Evolutionary conservation across 1,140 invertebrate species (phyloP).

Genomic region (Caenorhabditis brenneri): DNA sequence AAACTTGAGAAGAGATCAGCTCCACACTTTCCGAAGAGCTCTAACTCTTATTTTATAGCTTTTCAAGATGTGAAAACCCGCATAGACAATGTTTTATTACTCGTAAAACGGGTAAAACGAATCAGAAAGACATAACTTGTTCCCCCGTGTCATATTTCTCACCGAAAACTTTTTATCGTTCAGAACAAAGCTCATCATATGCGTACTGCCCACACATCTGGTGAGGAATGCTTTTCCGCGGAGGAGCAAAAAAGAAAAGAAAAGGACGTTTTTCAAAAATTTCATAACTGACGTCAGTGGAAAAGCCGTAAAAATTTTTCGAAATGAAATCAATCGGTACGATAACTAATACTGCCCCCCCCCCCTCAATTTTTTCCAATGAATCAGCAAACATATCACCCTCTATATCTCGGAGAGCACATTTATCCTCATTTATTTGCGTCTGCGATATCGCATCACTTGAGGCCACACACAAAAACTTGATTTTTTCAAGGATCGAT

Average conservation of each 20-base stretch:
- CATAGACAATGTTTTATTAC: no score
- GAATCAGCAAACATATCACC: conserved; percentile 36
- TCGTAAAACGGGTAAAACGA: background rate
- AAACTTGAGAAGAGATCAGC: no score
- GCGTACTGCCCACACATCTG: conserved; percentile 7
- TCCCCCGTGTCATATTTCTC: conserved; percentile 1
- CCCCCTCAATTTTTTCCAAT: background rate
- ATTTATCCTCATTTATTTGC: conserved; percentile 28
- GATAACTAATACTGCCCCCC: background rate
- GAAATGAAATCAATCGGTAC: conserved; percentile 30
- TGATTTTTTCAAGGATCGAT: conserved; percentile 35
- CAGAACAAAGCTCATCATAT: background rate
- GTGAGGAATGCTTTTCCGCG: background rate
- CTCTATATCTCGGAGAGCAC: background rate
- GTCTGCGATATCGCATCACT: conserved; percentile 12
- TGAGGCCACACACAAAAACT: conserved; percentile 31
- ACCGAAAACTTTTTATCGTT: background rate
- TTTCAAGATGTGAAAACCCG: background rate
- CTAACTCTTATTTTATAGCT: no score
- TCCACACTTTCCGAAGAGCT: no score
- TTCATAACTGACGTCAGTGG: conserved; percentile 2
- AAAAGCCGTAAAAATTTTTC: background rate
- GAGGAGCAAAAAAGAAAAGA: background rate
- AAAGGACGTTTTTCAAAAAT: background rate
- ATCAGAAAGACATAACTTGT: background rate